Percentiles rank a stretch among this genome's conserved stretches.
These are phyloP conservation scores for Procambarus virginalis DNA, from an alignment of 1,140 invertebrate genomes.

Conservation along the genomic window DNA sequence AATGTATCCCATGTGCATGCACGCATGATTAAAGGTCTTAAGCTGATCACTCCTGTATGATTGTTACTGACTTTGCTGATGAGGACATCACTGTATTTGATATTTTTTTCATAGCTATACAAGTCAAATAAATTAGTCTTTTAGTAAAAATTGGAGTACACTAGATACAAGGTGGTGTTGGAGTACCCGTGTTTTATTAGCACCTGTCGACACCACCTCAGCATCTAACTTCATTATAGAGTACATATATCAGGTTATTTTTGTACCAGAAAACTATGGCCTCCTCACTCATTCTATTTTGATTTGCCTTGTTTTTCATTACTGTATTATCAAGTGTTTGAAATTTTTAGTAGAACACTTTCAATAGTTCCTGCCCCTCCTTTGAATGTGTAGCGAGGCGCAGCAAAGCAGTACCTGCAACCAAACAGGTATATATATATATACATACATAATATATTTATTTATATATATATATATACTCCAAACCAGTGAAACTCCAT, in stretches of 20 bases:
- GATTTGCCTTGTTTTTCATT: slow-evolving; percentile 32
- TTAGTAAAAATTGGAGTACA: slow-evolving; percentile 65
- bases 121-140: slow-evolving; percentile 67
- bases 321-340: slow-evolving; percentile 41
- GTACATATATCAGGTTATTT: slow-evolving; percentile 67
- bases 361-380: slow-evolving; percentile 65
- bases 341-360: slow-evolving; percentile 54
- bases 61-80: slow-evolving; percentile 62
- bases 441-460: slow-evolving; percentile 22
- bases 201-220: slow-evolving; percentile 45
- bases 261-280: slow-evolving; percentile 67
- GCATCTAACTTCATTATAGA: slow-evolving; percentile 58
- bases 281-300: slow-evolving; percentile 67
- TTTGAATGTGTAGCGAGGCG: slow-evolving; percentile 47
- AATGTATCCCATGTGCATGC: slow-evolving; percentile 62
- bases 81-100: slow-evolving; percentile 66
- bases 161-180: slow-evolving; percentile 58
- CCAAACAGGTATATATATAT: slow-evolving; percentile 58
- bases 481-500: slow-evolving; percentile 63
- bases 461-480: slow-evolving; percentile 61
- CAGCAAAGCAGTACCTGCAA: slow-evolving; percentile 64
- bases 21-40: slow-evolving; percentile 48
- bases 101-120: slow-evolving; percentile 67
- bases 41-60: slow-evolving; percentile 51
- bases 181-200: slow-evolving; percentile 6